Conservation (phyloP, 2,888 invertebrate species). For the Watsonalla binaria region DNA sequence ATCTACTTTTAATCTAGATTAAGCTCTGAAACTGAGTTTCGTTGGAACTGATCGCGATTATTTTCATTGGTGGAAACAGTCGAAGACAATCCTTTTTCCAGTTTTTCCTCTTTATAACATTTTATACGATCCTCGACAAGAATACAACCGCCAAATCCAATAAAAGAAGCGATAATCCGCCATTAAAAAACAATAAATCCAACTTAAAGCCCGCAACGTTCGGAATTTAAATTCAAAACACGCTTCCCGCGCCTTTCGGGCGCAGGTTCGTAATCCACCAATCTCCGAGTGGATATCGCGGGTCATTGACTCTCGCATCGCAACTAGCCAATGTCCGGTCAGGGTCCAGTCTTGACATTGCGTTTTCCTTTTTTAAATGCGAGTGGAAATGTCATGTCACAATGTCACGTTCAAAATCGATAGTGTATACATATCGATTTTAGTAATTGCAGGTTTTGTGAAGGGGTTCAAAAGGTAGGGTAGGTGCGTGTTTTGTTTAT, state of each 20-base stretch:
- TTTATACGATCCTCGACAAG: no score
- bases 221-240: conserved; percentile 46
- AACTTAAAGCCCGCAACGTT: conserved; percentile 21
- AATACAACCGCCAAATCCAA: no score
- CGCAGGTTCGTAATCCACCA: conserved; percentile 56
- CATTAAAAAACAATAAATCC: conserved; percentile 12
- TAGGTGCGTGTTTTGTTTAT: no score
- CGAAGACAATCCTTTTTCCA: no score
- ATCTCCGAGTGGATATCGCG: conserved; percentile 40
- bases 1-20: no score
- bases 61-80: no score
- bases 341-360: conserved; percentile 59
- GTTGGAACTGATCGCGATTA: no score
- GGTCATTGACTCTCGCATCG: conserved; percentile 42
- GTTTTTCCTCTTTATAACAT: no score
- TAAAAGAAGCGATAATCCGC: background rate
- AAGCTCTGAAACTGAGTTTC: no score
- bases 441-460: background rate
- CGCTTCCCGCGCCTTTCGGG: conserved; percentile 38
- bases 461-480: background rate
- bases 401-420: conserved; percentile 17
- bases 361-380: conserved; percentile 37
- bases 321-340: conserved; percentile 55
- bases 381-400: conserved; percentile 19
- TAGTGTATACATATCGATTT: background rate